Conservation (phyloP, 2,888 invertebrate species). For the Euclidia mi region DNA sequence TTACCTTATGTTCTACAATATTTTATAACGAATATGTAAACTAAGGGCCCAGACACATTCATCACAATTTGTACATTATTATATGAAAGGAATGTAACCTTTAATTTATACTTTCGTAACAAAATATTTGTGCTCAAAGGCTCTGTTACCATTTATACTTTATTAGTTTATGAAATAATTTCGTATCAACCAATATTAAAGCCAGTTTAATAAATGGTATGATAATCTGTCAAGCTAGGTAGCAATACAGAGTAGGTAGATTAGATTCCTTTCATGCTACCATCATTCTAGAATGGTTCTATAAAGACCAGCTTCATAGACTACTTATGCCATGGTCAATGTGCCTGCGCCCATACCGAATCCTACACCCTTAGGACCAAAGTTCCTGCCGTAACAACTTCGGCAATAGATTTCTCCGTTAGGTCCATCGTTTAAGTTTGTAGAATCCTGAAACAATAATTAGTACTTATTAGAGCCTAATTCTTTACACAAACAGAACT, state of each 20-base stretch:
- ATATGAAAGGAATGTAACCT: slow-evolving; percentile 90
- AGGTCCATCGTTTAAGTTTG: slow-evolving; percentile 97
- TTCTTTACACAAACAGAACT: no score
- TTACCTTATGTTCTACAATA: slow-evolving; percentile 80
- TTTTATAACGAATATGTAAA: slow-evolving; percentile 89
- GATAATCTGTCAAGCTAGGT: slow-evolving; percentile 73
- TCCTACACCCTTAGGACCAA: slow-evolving; percentile 96
- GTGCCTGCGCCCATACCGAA: slow-evolving; percentile 97
- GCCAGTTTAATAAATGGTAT: slow-evolving; percentile 89
- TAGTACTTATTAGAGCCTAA: background rate
- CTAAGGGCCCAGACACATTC: slow-evolving; percentile 90
- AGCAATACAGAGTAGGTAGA: slow-evolving; percentile 78
- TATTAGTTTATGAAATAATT: slow-evolving; percentile 79
- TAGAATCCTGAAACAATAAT: slow-evolving; percentile 92
- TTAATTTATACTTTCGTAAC: slow-evolving; percentile 88
- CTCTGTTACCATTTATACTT: slow-evolving; percentile 68
- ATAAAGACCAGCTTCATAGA: slow-evolving; percentile 87
- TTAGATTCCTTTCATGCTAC: slow-evolving; percentile 86
- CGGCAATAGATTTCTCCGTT: slow-evolving; percentile 98
- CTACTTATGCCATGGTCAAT: slow-evolving; percentile 94
- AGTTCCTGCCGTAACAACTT: slow-evolving; percentile 96
- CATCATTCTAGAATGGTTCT: slow-evolving; percentile 72
- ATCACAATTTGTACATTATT: slow-evolving; percentile 84
- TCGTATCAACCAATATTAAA: slow-evolving; percentile 88
- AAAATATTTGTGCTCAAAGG: slow-evolving; percentile 81